Conservation (phyloP, 2,888 invertebrate genomes). For the Baronia brevicornis region DNA sequence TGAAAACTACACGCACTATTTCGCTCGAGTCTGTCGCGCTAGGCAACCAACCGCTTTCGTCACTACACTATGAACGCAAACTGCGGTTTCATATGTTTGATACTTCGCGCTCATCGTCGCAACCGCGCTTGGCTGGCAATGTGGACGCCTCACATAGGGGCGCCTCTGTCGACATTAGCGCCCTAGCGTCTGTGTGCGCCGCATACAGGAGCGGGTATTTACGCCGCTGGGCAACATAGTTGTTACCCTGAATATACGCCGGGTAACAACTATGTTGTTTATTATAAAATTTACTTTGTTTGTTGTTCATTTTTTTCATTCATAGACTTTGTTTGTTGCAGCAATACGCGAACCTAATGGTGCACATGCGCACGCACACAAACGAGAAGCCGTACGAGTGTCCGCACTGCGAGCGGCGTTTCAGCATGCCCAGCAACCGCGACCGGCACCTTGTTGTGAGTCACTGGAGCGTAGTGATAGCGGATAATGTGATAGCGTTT, state of each 20-base stretch:
- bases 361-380: constrained; percentile 67
- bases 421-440: constrained; percentile 66
- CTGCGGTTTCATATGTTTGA: constrained; percentile 3
- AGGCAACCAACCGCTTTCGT: constrained; percentile 7
- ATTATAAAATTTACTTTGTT: too few relatives aligned
- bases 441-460: constrained; percentile 63
- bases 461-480: too few relatives aligned
- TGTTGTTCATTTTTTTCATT: too few relatives aligned
- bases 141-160: too few relatives aligned
- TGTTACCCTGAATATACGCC: too few relatives aligned
- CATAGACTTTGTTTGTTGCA: constrained; percentile 29
- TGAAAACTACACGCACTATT: constrained; percentile 12
- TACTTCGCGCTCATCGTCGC: constrained; percentile 9
- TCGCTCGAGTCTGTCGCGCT: constrained; percentile 8
- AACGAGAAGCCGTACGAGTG: constrained; percentile 65
- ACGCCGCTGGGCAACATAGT: too few relatives aligned
- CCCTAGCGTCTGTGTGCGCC: too few relatives aligned
- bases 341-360: constrained; percentile 68
- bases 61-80: constrained; percentile 8
- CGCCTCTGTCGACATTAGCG: too few relatives aligned
- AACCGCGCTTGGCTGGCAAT: constrained; percentile 9
- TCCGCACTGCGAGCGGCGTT: constrained; percentile 60
- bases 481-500: too few relatives aligned
- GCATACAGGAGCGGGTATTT: too few relatives aligned
- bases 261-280: too few relatives aligned